These are phyloP conservation scores for Pantala flavescens DNA, from an alignment of 1,140 invertebrate genomes.

Conservation along the genomic window DNA sequence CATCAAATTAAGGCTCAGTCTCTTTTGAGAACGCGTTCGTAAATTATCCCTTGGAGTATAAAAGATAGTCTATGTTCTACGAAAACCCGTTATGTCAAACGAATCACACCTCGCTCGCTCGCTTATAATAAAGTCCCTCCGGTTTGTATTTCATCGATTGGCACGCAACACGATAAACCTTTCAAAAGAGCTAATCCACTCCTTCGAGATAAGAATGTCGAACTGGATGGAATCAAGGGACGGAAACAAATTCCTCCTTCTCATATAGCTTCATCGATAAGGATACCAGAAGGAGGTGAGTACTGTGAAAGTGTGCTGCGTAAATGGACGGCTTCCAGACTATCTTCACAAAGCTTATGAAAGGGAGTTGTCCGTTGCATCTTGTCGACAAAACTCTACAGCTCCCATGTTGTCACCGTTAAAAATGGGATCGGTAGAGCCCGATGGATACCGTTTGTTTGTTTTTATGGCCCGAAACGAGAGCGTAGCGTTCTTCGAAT, in stretches of 20 bases:
- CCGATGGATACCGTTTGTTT: too few relatives aligned
- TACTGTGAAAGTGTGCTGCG: not conserved
- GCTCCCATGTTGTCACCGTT: too few relatives aligned
- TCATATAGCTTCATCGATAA: too few relatives aligned
- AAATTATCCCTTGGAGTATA: not conserved
- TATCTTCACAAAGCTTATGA: not conserved
- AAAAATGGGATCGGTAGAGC: too few relatives aligned
- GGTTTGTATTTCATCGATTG: not conserved
- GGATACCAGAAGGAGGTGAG: not conserved
- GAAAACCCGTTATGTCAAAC: not conserved
- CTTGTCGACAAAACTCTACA: too few relatives aligned
- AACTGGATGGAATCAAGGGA: not conserved
- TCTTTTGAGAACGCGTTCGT: not conserved
- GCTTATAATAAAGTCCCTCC: too few relatives aligned
- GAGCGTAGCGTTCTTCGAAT: too few relatives aligned
- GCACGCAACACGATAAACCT: not conserved
- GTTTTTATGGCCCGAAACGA: too few relatives aligned
- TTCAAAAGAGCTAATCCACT: not conserved
- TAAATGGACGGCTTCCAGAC: not conserved
- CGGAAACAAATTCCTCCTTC: too few relatives aligned
- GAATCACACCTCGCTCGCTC: not conserved
- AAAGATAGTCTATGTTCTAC: slow-evolving; percentile 1
- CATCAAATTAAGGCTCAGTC: slow-evolving; percentile 3
- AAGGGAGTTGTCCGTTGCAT: too few relatives aligned
- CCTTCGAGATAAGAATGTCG: not conserved